Conservation (phyloP, 2,113 vertebrate species). For the Misgurnus mizolepis region DNA sequence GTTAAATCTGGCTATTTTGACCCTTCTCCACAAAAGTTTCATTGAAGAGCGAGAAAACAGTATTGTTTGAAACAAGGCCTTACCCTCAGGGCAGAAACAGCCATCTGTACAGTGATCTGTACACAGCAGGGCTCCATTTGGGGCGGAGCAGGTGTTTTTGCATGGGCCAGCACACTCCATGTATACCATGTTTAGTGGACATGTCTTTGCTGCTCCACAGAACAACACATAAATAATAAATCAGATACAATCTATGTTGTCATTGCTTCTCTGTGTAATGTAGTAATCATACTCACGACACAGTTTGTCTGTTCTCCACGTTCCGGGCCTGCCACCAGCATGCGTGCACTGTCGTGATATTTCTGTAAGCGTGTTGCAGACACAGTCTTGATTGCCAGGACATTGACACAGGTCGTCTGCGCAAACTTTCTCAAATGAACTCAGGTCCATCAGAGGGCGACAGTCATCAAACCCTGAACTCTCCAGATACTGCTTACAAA, state of each 20-base stretch:
- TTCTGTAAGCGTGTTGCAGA: slow-evolving; percentile 85
- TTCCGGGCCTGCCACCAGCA: slow-evolving; percentile 77
- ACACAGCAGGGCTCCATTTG: slow-evolving; percentile 72
- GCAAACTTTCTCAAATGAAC: slow-evolving; percentile 80
- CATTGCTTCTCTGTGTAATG: not conserved
- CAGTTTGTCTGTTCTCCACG: slow-evolving; percentile 76
- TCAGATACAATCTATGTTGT: not conserved
- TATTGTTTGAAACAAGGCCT: slow-evolving; percentile 19
- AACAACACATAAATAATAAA: not conserved
- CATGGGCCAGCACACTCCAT: slow-evolving; percentile 85
- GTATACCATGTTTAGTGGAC: slow-evolving; percentile 81
- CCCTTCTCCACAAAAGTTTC: not conserved
- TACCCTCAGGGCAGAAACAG: slow-evolving; percentile 90
- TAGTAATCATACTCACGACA: slow-evolving; percentile 82
- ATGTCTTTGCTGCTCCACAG: slow-evolving; percentile 70
- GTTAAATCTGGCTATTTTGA: too few relatives aligned
- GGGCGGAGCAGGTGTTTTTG: slow-evolving; percentile 83
- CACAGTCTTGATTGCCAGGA: slow-evolving; percentile 64
- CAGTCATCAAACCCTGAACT: slow-evolving; percentile 77
- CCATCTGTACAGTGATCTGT: slow-evolving; percentile 86
- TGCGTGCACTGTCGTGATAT: slow-evolving; percentile 92
- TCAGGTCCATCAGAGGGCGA: slow-evolving; percentile 67
- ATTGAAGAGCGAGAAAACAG: not conserved
- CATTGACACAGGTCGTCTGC: slow-evolving; percentile 80
- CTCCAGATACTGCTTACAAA: slow-evolving; percentile 75